phyloP scores from a whole-genome alignment of 2,888 invertebrate genomes.

The Ophonus ardosiacus region DNA sequence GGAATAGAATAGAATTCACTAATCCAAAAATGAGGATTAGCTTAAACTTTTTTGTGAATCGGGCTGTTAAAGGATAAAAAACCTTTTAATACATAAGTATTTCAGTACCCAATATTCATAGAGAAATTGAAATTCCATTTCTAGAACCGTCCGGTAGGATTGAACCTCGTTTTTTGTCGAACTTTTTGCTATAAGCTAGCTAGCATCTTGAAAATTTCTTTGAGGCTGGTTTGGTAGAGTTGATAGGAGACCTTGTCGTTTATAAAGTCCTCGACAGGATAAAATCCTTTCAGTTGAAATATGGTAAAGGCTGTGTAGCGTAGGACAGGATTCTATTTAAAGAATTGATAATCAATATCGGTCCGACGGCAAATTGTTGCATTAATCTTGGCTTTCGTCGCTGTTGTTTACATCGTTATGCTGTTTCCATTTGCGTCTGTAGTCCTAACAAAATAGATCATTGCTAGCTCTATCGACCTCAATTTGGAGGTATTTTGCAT shows the following conservation, averaged over 20 bases:
- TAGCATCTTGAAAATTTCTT: not conserved
- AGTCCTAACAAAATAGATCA: constrained; percentile 32
- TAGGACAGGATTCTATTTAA: constrained; percentile 37
- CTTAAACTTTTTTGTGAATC: too few species aligned
- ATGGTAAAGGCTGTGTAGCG: not conserved
- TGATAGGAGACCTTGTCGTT: not conserved
- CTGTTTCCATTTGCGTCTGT: not conserved
- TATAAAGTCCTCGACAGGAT: not conserved
- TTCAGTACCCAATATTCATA: too few species aligned
- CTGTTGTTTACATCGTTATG: constrained; percentile 14
- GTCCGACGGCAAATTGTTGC: constrained; percentile 25
- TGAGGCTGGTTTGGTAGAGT: too few species aligned
- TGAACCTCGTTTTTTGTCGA: not conserved
- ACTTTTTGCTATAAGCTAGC: not conserved
- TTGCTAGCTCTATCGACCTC: not conserved
- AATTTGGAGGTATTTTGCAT: constrained; percentile 9
- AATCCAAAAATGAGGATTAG: too few species aligned
- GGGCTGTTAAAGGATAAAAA: too few species aligned
- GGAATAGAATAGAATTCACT: too few species aligned
- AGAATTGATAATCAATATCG: constrained; percentile 44
- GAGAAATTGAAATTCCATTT: too few species aligned
- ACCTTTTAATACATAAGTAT: too few species aligned
- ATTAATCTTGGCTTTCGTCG: constrained; percentile 43
- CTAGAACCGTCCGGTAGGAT: too few species aligned
- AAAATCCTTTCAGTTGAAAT: not conserved